Evolutionary conservation across 1,140 invertebrate genomes (phyloP), one percentile per base, ranked within the genome.

Genomic region (Pseudomyrmex dendroicus): DNA sequence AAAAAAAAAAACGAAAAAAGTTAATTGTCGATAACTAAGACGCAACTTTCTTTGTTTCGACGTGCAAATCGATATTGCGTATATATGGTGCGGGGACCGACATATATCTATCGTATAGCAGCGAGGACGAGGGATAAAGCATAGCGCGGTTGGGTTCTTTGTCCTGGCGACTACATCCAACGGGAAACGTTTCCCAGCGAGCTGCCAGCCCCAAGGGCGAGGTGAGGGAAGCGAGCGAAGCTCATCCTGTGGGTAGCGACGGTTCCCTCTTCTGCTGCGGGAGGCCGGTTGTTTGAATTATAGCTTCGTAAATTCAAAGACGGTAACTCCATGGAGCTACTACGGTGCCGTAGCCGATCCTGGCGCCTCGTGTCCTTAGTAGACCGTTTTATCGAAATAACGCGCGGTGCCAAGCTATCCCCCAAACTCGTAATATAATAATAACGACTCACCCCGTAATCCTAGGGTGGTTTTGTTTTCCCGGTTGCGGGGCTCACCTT

Each of bases 261-360:
- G 73, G 50, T 76, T 83, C 80, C 72, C 73, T 80, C 62, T 68
- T 35, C 52, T n/a, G 77, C 15, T 82, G 46, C 20, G 46, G 59
- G 35, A 68, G 84, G 86, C 86, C 78, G 87, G 70, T 68, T 82
- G 68, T 89, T 90, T 90, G 89, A 91, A 85, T 90, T 91, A 91
- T 88, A 86, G 89, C 87, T 90, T 89, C 82, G 87, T 89, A 89
- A 90, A 90, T 90, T 89, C 87, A 84, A 87, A 89, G 85, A 89
- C 85, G 83, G 35, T 84, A 89, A 86, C 88, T 84, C 62, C 84
- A 35, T 35, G 87, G 77, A 82, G 84, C 56, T 46, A 35, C 35
- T 35, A 74, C 61, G 73, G 61, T 54, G 22, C 46, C 48, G 70
- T 83, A 64, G 82, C 70, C 25, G 57, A 48, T 63, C n/a, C 72